Conservation (phyloP, 2,113 vertebrate genomes). For the Corvus hawaiiensis region DNA sequence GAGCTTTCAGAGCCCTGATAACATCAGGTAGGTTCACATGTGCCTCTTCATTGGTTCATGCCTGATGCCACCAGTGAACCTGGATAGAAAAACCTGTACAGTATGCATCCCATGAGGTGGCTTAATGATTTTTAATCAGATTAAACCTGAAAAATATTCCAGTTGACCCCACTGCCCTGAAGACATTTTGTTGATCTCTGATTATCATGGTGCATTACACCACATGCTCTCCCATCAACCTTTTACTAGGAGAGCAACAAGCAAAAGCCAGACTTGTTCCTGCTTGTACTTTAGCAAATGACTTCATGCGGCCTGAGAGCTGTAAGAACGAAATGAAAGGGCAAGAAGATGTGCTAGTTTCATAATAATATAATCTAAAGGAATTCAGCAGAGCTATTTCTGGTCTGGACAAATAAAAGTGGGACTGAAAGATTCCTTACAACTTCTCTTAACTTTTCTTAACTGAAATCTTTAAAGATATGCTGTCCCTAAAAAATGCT, state of each 20-base stretch:
- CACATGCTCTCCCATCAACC: not conserved
- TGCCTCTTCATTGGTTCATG: not conserved
- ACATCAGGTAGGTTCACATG: not conserved
- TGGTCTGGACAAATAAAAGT: not conserved
- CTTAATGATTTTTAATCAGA: not conserved
- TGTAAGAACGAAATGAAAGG: not conserved
- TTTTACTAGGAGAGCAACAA: not conserved
- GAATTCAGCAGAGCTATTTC: not conserved
- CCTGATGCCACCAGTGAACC: not conserved
- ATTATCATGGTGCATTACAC: not conserved
- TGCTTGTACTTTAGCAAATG: not conserved
- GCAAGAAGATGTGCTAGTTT: not conserved
- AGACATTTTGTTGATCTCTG: not conserved
- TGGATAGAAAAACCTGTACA: not conserved
- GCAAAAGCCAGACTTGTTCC: not conserved
- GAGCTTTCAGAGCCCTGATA: not conserved
- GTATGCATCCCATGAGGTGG: not conserved
- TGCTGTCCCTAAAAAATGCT: not conserved
- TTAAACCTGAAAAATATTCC: not conserved
- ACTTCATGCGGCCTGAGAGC: not conserved
- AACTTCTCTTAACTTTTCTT: not conserved
- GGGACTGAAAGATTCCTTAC: not conserved
- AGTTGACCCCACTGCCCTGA: not conserved
- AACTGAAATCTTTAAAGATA: not conserved
- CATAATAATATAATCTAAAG: not conserved